Base-by-base conservation (phyloP, 2,113 vertebrate genomes). In the Ptyas mucosa region DNA sequence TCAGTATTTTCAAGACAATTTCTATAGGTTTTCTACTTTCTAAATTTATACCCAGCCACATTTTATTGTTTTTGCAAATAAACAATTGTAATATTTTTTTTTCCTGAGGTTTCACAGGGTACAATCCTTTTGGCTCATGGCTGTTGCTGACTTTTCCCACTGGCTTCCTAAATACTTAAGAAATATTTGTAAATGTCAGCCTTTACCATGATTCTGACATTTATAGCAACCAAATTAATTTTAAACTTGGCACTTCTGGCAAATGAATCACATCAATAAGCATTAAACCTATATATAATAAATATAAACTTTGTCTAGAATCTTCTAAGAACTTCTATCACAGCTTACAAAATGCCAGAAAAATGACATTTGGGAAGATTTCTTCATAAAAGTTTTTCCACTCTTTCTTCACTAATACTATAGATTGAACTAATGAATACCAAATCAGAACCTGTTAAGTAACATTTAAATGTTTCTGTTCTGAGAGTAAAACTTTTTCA, bases 251-350 rank as follows among this genome's bases (percentile, higher is more conserved):
- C 87, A 10, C 7, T 90, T 14, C 3, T 64, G 58, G 61, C 0
- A 2, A 89, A 90, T 92, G 12, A 29, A 1, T 9, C 58, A 1
- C 8, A 2, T 53, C 90, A n/a, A 43, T 88, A 90, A 69, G 54
- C 3, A 2, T 89, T 64, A 18, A 34, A 10, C 26, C 0, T 49
- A 1, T 69, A 49, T 18, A 64, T 29, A 26, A 69, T 39, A 55
- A 87, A 46, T 69, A 20, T 88, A 20, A 54, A 34, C 55, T 53
- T 18, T 94, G 18, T 89, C 89, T 58, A 43, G 52, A 8, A 12
- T 52, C 89, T 94, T 97, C 96, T 95, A 58, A 96, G 95, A 96
- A 95, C 24, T 46, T 94, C 94, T 94, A 52, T 88, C 39, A 94
- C 55, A 34, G 23, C 39, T 95, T 93, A 92, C 39, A 95, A 39